Conservation (phyloP, 2,888 invertebrate species). For the Polydrusus pterygomalis region DNA sequence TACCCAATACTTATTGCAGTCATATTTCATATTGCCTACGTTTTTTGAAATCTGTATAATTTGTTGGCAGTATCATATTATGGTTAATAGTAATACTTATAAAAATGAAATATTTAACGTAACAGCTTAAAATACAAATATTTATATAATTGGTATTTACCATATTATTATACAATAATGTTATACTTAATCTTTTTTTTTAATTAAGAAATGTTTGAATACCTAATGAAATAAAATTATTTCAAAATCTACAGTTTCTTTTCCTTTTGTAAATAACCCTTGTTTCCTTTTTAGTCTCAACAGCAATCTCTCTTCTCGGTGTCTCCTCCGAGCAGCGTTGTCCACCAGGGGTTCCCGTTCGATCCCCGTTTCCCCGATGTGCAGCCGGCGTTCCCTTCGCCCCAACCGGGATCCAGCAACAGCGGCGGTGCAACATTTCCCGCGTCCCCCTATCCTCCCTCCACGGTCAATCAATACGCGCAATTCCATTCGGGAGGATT, state of each 20-base stretch:
- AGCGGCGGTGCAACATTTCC: slow-evolving; percentile 31
- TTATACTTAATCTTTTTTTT: neutral
- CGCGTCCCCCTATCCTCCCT: slow-evolving; percentile 55
- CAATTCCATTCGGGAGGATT: slow-evolving; percentile 65
- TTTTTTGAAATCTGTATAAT: too few species aligned
- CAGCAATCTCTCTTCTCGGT: slow-evolving; percentile 65
- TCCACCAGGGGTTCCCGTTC: slow-evolving; percentile 67
- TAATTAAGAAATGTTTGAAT: too few species aligned
- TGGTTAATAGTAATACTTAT: too few species aligned
- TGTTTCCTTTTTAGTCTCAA: slow-evolving; percentile 59
- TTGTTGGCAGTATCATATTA: too few species aligned
- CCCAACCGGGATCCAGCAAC: slow-evolving; percentile 29
- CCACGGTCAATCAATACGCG: slow-evolving; percentile 66
- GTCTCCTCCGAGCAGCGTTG: slow-evolving; percentile 58
- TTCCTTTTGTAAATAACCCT: slow-evolving; percentile 26
- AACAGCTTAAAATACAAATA: too few species aligned
- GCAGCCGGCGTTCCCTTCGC: slow-evolving; percentile 39
- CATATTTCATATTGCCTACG: too few species aligned
- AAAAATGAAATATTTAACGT: too few species aligned
- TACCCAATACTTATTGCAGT: too few species aligned
- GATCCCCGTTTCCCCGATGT: slow-evolving; percentile 68
- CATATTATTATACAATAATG: neutral
- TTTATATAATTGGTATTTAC: too few species aligned
- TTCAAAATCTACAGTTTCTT: neutral
- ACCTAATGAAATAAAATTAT: too few species aligned